phyloP scores from a whole-genome alignment of 2,113 vertebrate species.

The Dinomys branickii region DNA sequence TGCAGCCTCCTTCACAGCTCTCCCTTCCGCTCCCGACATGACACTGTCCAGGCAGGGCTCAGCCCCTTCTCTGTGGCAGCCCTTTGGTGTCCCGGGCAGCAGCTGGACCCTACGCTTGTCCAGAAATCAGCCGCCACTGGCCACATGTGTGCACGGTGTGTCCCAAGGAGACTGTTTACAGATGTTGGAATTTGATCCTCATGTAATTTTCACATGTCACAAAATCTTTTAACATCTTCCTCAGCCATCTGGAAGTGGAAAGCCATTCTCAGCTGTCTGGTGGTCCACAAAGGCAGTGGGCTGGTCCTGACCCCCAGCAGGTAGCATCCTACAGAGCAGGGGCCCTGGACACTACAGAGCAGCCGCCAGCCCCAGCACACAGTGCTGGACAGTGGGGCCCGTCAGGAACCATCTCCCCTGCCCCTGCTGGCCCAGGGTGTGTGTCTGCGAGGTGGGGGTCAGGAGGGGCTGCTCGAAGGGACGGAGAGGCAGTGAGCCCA shows the following conservation, averaged over 20 bases:
- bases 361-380: not conserved
- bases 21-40: rapidly evolving
- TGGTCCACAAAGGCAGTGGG: rapidly evolving
- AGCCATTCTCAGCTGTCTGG: not conserved
- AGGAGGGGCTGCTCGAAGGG: not conserved
- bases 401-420: not conserved
- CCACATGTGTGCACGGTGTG: rapidly evolving
- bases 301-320: rapidly evolving
- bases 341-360: not conserved
- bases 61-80: rapidly evolving
- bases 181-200: not conserved
- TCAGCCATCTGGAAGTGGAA: not conserved
- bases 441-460: not conserved
- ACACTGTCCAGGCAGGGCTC: not conserved
- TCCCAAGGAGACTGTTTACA: not conserved
- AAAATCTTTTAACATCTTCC: not conserved
- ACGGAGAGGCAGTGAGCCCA: rapidly evolving
- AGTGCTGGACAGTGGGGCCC: not conserved
- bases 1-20: rapidly evolving
- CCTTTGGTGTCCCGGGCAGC: rapidly evolving
- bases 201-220: not conserved
- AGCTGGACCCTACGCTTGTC: rapidly evolving
- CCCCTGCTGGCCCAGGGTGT: rapidly evolving
- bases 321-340: not conserved
- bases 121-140: not conserved